A percentile compares a stretch with the other conserved stretches of the same genome.
Conservation (phyloP, 1,140 invertebrate genomes). For the Drosophila sp. region DNA sequence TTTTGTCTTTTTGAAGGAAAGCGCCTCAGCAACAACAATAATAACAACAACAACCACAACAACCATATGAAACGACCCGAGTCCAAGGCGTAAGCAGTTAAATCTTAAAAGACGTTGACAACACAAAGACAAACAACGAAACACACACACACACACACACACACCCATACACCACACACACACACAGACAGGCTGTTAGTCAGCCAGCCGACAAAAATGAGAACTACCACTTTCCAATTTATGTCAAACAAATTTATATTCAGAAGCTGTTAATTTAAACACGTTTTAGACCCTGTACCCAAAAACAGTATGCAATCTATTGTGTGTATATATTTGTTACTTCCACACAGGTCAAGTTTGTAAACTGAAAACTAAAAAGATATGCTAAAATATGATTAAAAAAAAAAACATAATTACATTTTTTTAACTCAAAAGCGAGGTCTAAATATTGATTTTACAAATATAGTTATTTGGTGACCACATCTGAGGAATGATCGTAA, state of each 20-base stretch:
- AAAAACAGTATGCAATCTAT: too few relatives aligned
- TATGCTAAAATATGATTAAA: too few relatives aligned
- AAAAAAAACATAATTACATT: too few relatives aligned
- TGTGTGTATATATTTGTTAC: too few relatives aligned
- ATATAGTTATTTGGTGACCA: too few relatives aligned
- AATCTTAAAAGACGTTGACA: constrained; percentile 51
- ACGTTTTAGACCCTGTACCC: too few relatives aligned
- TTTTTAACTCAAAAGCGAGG: too few relatives aligned
- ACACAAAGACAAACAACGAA: constrained; percentile 35
- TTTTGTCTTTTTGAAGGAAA: constrained; percentile 52
- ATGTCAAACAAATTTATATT: not conserved
- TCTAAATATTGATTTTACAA: too few relatives aligned
- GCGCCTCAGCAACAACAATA: constrained; percentile 35
- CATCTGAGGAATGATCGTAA: too few relatives aligned
- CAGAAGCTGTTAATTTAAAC: not conserved
- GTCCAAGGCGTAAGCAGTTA: constrained; percentile 43
- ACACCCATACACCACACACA: constrained; percentile 16
- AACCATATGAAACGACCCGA: constrained; percentile 31
- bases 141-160: constrained; percentile 16
- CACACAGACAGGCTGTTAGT: not conserved
- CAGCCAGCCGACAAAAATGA: constrained; percentile 38
- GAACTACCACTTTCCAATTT: not conserved
- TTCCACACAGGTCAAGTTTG: too few relatives aligned
- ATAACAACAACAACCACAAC: constrained; percentile 20
- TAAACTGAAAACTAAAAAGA: too few relatives aligned